Percentiles rank a stretch among this genome's conserved stretches.
These are phyloP conservation scores for Spinus olivaceus DNA, from an alignment of 2,797 vertebrate genomes.

Conservation along the genomic window DNA sequence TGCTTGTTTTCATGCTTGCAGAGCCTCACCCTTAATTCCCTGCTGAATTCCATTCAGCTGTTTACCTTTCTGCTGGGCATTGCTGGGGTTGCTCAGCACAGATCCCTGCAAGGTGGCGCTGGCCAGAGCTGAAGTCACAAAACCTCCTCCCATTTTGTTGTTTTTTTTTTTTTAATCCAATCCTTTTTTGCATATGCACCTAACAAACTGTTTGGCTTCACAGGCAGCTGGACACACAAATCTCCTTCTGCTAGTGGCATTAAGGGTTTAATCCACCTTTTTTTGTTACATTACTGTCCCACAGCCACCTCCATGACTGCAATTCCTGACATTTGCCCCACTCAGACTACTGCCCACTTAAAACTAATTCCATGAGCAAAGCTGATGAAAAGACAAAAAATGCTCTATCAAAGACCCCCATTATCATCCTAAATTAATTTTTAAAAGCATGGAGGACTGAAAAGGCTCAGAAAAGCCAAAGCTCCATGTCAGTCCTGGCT, in stretches of 20 bases:
- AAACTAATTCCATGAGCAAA: not conserved
- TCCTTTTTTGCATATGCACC: not conserved
- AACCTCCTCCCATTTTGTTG: not conserved
- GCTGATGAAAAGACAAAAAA: not conserved
- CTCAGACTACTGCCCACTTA: not conserved
- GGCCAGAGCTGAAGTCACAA: not conserved
- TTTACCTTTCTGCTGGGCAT: not conserved
- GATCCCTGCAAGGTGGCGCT: not conserved
- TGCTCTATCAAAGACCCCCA: rapidly evolving
- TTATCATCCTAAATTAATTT: not conserved
- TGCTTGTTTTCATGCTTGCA: not conserved
- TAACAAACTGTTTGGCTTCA: not conserved
- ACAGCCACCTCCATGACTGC: not conserved
- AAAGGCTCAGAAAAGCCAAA: not conserved
- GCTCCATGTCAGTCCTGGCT: not conserved
- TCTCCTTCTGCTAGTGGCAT: not conserved
- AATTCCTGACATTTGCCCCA: not conserved
- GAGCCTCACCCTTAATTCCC: not conserved
- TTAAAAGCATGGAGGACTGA: not conserved
- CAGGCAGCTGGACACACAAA: not conserved
- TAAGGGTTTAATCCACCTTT: not conserved
- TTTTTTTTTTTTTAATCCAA: not conserved
- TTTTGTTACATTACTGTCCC: not conserved
- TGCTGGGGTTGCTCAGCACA: not conserved
- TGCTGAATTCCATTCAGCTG: not conserved